Conservation (phyloP, 2,888 invertebrate species). For the Chelonus formosanus region DNA sequence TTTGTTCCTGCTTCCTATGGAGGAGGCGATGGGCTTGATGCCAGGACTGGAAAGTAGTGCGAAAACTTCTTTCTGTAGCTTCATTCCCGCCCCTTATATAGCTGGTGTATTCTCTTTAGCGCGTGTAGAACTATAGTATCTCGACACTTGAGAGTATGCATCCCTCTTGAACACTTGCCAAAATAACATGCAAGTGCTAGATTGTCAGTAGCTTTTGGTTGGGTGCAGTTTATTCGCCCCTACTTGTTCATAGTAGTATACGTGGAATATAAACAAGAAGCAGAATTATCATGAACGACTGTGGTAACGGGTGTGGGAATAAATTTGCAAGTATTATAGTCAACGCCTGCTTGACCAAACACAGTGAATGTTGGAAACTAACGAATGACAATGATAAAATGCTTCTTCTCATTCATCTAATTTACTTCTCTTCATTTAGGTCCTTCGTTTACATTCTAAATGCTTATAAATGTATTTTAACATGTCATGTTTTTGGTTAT, state of each 20-base stretch:
- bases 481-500: no score
- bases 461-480: background rate
- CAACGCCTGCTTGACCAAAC: constrained; percentile 41
- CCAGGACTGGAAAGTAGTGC: constrained; percentile 48
- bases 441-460: background rate
- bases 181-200: constrained; percentile 38
- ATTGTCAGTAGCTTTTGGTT: constrained; percentile 28
- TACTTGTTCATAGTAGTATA: constrained; percentile 27
- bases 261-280: constrained; percentile 47
- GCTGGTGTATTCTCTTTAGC: constrained; percentile 10
- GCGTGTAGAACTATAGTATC: constrained; percentile 9
- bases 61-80: constrained; percentile 50
- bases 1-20: constrained; percentile 44
- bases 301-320: constrained; percentile 41
- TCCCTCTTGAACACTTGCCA: constrained; percentile 54
- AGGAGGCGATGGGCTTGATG: constrained; percentile 46
- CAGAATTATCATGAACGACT: constrained; percentile 33
- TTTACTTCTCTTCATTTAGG: no score
- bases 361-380: constrained; percentile 33
- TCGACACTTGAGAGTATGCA: constrained; percentile 40
- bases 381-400: constrained; percentile 6
- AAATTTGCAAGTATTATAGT: constrained; percentile 45
- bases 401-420: constrained; percentile 1
- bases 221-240: constrained; percentile 24
- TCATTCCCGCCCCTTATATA: constrained; percentile 34